Base-by-base conservation (phyloP, 2,113 vertebrate genomes). In the Etheostoma spectabile region DNA sequence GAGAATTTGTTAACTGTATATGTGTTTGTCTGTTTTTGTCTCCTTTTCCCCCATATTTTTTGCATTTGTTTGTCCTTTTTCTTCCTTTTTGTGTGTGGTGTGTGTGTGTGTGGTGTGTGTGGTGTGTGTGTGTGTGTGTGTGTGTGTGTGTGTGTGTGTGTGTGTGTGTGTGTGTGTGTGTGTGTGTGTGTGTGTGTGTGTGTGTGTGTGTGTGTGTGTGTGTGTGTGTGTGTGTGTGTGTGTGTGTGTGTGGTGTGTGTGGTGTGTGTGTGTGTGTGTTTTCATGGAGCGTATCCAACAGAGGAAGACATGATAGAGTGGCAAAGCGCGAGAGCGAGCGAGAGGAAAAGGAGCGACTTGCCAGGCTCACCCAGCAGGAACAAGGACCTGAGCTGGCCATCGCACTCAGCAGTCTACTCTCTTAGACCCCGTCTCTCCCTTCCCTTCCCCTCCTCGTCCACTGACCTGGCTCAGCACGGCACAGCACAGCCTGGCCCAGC, bases 241-340 rank as follows among this genome's bases (percentile, higher is more conserved):
- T 67, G 53, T 38, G 69, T n/a, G 22, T 76, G 59, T 92, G 88
- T 94, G 83, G 88, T 61, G 56, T 61, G 60, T 53, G 60, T 53
- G 67, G 0, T n/a, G 22, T 46, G 30, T 53, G 46, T 73, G 35
- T 72, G 75, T 67, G 53, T 38, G 69, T 92, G 88, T 94, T 82
- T 89, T 65, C 77, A 72, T 75, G 85, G 83, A 76, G 86, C 95
- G 97, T 99, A 98, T 94, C 97, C 97, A 30, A 98, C 97, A 92
- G 98, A 99, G 90, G 98, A 99, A 93, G 97, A 99, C 91, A 97
- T 99, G 98, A 99, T 99, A 87, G 98, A 99, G 91, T 99, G 98
- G 98, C 96, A 78, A 99, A 99, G 93, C 96, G 98, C 84, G 98
- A 99, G 94, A 99, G 98, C 88, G 97, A 99, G 89, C 95, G 96